These are phyloP conservation scores for Zaprionus davidi DNA, from an alignment of 1,140 invertebrate genomes.

Conservation along the genomic window DNA sequence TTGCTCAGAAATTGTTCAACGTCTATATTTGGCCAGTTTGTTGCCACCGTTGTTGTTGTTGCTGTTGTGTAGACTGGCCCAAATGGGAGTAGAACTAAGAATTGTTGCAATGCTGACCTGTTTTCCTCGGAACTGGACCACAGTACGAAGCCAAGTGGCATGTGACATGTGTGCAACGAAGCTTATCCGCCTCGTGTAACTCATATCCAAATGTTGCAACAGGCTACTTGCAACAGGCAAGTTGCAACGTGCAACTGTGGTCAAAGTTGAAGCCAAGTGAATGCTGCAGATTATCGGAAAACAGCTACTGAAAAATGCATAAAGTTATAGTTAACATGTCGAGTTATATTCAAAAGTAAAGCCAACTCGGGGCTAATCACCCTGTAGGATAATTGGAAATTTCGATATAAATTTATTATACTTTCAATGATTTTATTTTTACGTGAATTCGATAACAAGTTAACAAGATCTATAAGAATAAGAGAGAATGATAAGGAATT, in stretches of 20 bases:
- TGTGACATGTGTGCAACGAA: slow-evolving; percentile 73
- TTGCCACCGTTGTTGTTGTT: slow-evolving; percentile 22
- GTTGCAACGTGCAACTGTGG: slow-evolving; percentile 36
- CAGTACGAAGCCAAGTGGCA: slow-evolving; percentile 32
- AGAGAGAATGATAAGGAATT: too few relatives aligned
- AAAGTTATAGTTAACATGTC: slow-evolving; percentile 15
- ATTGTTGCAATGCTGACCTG: slow-evolving; percentile 44
- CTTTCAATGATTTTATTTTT: background rate
- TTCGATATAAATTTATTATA: too few relatives aligned
- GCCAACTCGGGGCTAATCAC: background rate
- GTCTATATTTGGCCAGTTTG: slow-evolving; percentile 70
- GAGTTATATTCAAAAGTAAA: background rate
- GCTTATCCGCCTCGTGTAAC: slow-evolving; percentile 62
- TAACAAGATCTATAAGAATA: background rate
- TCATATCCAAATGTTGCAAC: slow-evolving; percentile 63
- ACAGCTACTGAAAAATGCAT: slow-evolving; percentile 35
- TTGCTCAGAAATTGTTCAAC: slow-evolving; percentile 71
- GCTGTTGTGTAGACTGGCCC: slow-evolving; percentile 27
- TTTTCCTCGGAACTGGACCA: slow-evolving; percentile 35
- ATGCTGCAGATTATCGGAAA: slow-evolving; percentile 29
- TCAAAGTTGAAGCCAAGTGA: slow-evolving; percentile 66
- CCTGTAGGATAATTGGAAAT: background rate
- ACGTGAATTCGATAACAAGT: background rate
- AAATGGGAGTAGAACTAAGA: slow-evolving; percentile 43
- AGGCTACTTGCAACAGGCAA: background rate